These are phyloP conservation scores for Baccha elongata DNA, from an alignment of 2,888 invertebrate genomes.

Conservation along the genomic window DNA sequence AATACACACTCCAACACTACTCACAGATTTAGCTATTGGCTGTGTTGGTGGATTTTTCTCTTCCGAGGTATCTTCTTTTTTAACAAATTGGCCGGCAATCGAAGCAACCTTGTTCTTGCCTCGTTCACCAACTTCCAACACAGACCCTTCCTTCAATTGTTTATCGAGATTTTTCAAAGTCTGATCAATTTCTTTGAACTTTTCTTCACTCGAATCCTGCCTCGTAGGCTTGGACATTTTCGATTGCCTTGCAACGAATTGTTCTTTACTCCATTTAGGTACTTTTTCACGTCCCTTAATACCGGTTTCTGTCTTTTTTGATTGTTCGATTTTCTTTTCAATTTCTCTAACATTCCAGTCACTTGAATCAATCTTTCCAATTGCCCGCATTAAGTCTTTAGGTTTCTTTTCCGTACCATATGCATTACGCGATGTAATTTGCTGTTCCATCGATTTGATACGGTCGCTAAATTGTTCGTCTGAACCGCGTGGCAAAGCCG, in stretches of 20 bases:
- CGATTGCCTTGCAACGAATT: slow-evolving; percentile 86
- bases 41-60: slow-evolving; percentile 79
- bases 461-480: slow-evolving; percentile 82
- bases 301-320: slow-evolving; percentile 82
- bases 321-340: slow-evolving; percentile 91
- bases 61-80: slow-evolving; percentile 81
- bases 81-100: slow-evolving; percentile 90
- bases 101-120: slow-evolving; percentile 92
- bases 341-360: slow-evolving; percentile 97
- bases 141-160: slow-evolving; percentile 90
- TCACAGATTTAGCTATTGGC: slow-evolving; percentile 82
- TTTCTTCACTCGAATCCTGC: slow-evolving; percentile 84
- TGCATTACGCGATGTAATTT: slow-evolving; percentile 85
- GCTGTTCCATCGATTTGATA: slow-evolving; percentile 90
- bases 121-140: slow-evolving; percentile 85
- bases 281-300: slow-evolving; percentile 87
- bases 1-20: slow-evolving; percentile 77
- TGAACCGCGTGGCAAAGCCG: slow-evolving; percentile 79
- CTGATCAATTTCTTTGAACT: slow-evolving; percentile 89
- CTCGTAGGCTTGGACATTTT: slow-evolving; percentile 87
- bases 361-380: slow-evolving; percentile 93
- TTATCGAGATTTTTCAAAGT: slow-evolving; percentile 88
- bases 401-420: slow-evolving; percentile 89
- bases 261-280: slow-evolving; percentile 95
- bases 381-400: slow-evolving; percentile 92